Evolutionary conservation across 2,888 invertebrate species (phyloP).

Genomic region (Eucriotettix oculatus): DNA sequence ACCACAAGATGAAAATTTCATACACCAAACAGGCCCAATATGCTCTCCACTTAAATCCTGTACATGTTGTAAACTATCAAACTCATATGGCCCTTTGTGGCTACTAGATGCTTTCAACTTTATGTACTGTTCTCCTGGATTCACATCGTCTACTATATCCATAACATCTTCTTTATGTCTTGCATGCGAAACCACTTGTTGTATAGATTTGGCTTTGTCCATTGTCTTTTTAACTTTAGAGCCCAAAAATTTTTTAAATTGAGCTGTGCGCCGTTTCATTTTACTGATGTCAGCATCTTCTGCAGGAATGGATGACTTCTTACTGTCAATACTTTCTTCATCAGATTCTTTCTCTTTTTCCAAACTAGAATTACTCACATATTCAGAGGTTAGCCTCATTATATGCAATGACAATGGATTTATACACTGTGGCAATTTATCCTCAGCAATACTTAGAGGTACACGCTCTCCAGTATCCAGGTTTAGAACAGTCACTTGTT

Average conservation of each 20-base stretch:
- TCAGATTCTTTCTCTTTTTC: conserved; percentile 58
- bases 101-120: conserved; percentile 89
- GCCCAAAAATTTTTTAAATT: conserved; percentile 64
- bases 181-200: conserved; percentile 68
- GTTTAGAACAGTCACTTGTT: conserved; percentile 54
- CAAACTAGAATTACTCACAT: conserved; percentile 49
- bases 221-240: conserved; percentile 83
- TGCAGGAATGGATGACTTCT: conserved; percentile 35
- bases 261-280: conserved; percentile 31
- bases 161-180: conserved; percentile 72
- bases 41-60: conserved; percentile 68
- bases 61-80: conserved; percentile 78
- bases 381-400: conserved; percentile 82
- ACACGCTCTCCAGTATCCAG: conserved; percentile 67
- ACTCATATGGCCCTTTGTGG: conserved; percentile 95
- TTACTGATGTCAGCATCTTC: conserved; percentile 31
- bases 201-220: conserved; percentile 76
- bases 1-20: conserved; percentile 95
- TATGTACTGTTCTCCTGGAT: conserved; percentile 55
- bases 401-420: conserved; percentile 91
- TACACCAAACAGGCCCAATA: conserved; percentile 93
- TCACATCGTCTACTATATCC: conserved; percentile 60
- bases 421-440: conserved; percentile 77
- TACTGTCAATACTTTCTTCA: conserved; percentile 55
- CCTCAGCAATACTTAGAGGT: conserved; percentile 88